Evolutionary conservation across 2,113 vertebrate species (phyloP).

Genomic region (Perccottus glenii): DNA sequence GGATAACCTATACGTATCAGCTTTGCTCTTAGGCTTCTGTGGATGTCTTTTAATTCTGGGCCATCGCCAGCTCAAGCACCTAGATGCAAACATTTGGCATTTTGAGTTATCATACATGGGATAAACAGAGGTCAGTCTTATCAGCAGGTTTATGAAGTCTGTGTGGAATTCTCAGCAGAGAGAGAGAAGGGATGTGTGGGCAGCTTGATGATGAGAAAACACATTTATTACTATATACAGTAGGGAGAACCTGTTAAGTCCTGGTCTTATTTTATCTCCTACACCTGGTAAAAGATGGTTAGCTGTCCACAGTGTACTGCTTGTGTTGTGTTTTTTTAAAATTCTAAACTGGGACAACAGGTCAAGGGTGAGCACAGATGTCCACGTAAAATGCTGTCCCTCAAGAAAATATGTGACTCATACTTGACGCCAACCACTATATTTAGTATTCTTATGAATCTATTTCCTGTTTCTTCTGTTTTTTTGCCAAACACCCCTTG

Average conservation of each 20-base stretch:
- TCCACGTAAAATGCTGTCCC: not conserved
- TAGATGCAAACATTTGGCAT: constrained; percentile 1
- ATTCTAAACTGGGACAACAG: not conserved
- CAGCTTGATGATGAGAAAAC: constrained; percentile 22
- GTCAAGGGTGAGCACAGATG: constrained; percentile 23
- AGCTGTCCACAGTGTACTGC: not conserved
- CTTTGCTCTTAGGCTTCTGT: constrained; percentile 2
- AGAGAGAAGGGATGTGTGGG: constrained; percentile 12
- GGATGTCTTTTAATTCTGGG: constrained; percentile 32
- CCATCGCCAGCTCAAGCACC: not conserved
- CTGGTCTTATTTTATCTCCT: not conserved
- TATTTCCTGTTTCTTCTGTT: constrained; percentile 21
- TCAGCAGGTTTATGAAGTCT: constrained; percentile 42
- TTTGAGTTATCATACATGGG: not conserved
- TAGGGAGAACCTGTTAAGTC: constrained; percentile 16
- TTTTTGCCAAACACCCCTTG: not conserved
- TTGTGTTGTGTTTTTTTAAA: not conserved
- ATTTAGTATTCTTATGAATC: constrained; percentile 8
- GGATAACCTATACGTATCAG: constrained; percentile 1
- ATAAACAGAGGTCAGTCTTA: constrained; percentile 21
- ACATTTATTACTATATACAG: constrained; percentile 16
- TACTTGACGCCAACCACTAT: constrained; percentile 12
- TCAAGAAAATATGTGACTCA: constrained; percentile 34
- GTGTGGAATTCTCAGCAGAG: constrained; percentile 26
- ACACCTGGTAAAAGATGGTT: not conserved